These are phyloP conservation scores for Delphinus delphis DNA, from an alignment of 2,113 vertebrate species.

Conservation along the genomic window DNA sequence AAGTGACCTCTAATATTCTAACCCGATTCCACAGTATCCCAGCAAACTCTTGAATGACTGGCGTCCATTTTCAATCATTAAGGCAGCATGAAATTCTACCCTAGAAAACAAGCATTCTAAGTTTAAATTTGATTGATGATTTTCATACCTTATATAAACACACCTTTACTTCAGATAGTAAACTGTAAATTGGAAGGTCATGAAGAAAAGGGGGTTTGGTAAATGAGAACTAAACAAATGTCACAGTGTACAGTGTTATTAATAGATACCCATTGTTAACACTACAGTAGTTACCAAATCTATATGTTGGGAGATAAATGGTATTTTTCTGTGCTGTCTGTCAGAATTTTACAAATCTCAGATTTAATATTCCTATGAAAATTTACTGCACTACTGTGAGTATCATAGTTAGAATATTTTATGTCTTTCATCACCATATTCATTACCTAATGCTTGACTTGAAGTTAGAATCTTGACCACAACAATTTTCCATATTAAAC, in stretches of 20 bases:
- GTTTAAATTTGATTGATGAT: slow-evolving; percentile 30
- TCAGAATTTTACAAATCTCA: not conserved
- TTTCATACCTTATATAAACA: not conserved
- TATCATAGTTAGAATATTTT: not conserved
- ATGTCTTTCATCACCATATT: not conserved
- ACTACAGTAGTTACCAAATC: not conserved
- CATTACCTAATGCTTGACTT: not conserved
- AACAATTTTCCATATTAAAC: not conserved
- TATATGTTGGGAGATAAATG: not conserved
- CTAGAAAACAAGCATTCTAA: not conserved
- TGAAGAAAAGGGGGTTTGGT: not conserved
- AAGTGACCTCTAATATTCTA: not conserved
- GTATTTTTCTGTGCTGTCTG: not conserved
- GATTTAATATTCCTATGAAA: not conserved
- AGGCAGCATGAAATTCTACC: not conserved
- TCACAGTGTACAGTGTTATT: not conserved
- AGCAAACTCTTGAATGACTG: not conserved
- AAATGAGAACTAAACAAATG: not conserved
- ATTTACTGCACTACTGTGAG: not conserved
- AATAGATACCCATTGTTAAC: not conserved
- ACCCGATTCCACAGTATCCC: not conserved
- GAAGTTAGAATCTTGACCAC: not conserved
- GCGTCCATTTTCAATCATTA: not conserved
- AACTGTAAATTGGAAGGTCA: not conserved
- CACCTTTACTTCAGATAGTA: not conserved